Percentiles rank a stretch among this genome's conserved stretches.
These are phyloP conservation scores for Ceraclea dissimilis DNA, from an alignment of 2,888 invertebrate species.

Conservation along the genomic window DNA sequence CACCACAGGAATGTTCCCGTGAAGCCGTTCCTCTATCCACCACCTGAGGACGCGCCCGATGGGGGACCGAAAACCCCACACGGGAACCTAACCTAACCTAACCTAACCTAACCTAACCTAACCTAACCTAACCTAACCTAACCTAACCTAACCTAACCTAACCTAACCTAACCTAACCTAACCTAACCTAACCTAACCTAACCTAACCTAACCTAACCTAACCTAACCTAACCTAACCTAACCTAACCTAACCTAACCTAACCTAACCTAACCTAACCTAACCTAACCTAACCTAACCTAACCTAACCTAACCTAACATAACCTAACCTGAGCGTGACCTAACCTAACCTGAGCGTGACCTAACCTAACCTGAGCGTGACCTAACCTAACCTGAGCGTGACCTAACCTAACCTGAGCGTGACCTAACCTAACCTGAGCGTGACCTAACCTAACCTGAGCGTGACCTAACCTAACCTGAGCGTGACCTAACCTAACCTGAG, in stretches of 20 bases:
- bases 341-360: too few species aligned
- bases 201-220: conserved; percentile 21
- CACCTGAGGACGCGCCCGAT: too few species aligned
- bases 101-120: conserved; percentile 23
- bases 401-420: too few species aligned
- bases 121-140: conserved; percentile 17
- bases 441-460: too few species aligned
- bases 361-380: too few species aligned
- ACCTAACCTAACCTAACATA: conserved; percentile 17
- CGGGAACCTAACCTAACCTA: conserved; percentile 25
- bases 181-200: conserved; percentile 22
- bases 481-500: too few species aligned
- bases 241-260: conserved; percentile 18
- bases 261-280: conserved; percentile 22
- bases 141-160: conserved; percentile 13
- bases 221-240: conserved; percentile 18
- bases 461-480: too few species aligned
- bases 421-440: too few species aligned
- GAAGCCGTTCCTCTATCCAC: too few species aligned
- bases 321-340: conserved; percentile 15
- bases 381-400: too few species aligned
- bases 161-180: conserved; percentile 25
- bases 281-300: conserved; percentile 19
- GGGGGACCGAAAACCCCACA: too few species aligned
- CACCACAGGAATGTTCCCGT: too few species aligned